Base-by-base conservation (phyloP, 1,140 invertebrate genomes). In the Paraescarpia echinospica region DNA sequence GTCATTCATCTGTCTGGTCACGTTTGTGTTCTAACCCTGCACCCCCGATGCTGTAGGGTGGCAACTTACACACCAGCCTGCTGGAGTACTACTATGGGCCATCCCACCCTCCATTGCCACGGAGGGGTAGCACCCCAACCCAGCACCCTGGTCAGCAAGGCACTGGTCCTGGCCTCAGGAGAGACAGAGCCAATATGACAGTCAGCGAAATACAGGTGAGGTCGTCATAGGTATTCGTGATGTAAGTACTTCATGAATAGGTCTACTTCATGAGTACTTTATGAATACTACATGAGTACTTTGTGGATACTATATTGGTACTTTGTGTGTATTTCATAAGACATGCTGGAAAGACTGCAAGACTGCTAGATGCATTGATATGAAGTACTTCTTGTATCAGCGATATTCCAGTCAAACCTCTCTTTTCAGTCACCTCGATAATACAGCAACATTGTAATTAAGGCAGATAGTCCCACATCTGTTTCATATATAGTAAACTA, bases 11-110 rank as follows among this genome's bases (percentile, higher is more conserved):
- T 41, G 41, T 41, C 41, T 77, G 14, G 59, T 77, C 22, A 27
- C 22, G 27, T 77, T 12, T 31, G 27, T 77, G 22, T 77, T 77
- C 59, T 77, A 90, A 90, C 4, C 90, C 90, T 31, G 90, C 35
- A 90, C 90, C n/a, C 34, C 90, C n/a, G n/a, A 34, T 41, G 18
- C n/a, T 90, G 14, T 41, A 90, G 90, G 90, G 90, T 18, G n/a
- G n/a, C 18, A 18, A 34, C 8, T 90, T 90, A n/a, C 90, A 31
- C 18, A 34, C 18, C 18, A 41, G 90, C 33, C 35, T 90, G 8
- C 90, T 90, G 34, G n/a, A 2, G 18, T 41, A 41, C 6, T 90
- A 90, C 90, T 90, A 33, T 31, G 22, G 31, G 9, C 14, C 18
- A 2, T 41, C 33, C 18, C 90, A 90, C 90, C 0, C 90, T 31